These are phyloP conservation scores for Notodonta ziczac DNA, from an alignment of 2,888 invertebrate species.

Conservation along the genomic window DNA sequence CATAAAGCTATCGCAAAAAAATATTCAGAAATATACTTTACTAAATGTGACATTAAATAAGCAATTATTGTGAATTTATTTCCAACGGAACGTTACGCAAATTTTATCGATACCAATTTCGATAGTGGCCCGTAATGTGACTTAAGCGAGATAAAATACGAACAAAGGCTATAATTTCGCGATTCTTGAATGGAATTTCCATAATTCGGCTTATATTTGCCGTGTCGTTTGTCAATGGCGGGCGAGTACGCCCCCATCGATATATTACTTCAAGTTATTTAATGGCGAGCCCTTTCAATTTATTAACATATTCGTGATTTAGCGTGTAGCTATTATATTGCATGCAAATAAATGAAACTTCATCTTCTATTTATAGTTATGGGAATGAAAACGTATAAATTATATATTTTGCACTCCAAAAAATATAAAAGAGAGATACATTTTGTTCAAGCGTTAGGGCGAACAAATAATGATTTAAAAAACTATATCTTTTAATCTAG, in stretches of 20 bases:
- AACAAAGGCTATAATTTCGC: conserved; percentile 71
- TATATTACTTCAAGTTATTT: conserved; percentile 61
- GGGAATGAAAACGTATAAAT: conserved; percentile 1
- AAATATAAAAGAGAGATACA: background rate
- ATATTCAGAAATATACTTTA: conserved; percentile 32
- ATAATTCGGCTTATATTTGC: conserved; percentile 74
- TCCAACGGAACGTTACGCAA: conserved; percentile 66
- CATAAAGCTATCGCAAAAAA: conserved; percentile 39
- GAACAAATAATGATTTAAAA: background rate
- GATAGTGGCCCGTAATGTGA: conserved; percentile 70
- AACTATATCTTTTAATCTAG: background rate
- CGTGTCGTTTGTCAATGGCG: conserved; percentile 57
- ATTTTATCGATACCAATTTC: conserved; percentile 78
- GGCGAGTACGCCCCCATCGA: conserved; percentile 37
- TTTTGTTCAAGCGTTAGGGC: no score
- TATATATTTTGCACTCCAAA: background rate
- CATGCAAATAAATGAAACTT: conserved; percentile 34
- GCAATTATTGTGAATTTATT: conserved; percentile 76
- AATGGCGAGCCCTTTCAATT: conserved; percentile 51
- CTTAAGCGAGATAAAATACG: conserved; percentile 68
- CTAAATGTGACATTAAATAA: conserved; percentile 62
- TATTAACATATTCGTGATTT: conserved; percentile 56
- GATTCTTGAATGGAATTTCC: conserved; percentile 67
- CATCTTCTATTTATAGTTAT: background rate
- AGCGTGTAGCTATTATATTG: conserved; percentile 36